Evolutionary conservation across 2,113 vertebrate species (phyloP), one percentile per base, ranked within the genome.

Genomic region (Atlantisia rogersi): DNA sequence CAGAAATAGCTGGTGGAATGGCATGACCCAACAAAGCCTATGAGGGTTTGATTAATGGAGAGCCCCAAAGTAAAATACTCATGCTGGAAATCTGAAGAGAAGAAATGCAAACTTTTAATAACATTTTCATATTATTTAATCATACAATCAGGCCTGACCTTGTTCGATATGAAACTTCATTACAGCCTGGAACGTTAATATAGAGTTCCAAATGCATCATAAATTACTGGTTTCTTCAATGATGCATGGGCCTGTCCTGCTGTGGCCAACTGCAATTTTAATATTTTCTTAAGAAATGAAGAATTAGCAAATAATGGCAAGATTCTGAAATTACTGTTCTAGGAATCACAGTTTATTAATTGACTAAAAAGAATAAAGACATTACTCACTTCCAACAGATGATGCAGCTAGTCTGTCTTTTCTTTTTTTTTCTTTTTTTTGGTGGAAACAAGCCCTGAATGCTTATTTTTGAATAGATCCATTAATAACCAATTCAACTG

Each of bases 21-120:
- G 21, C 32, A 4, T 1, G 16, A 59, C 40, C 56, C 86, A 78
- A 3, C 48, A 82, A 35, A 90, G 32, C 65, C 69, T 14, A 10
- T 10, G 62, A 20, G 78, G 50, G 53, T 86, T 95, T 95, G 92
- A 92, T 95, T 93, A 96, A 93, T 82, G 77, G 81, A 79, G 74
- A 28, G 59, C 50, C 88, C 85, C 91, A 88, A 83, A 93, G 69
- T 88, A 32, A 86, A 93, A 91, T 2, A 64, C 75, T 63, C 82
- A 12, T 60, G 74, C 31, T 82, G 91, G 86, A 96, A 95, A 95
- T 86, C 83, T 88, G 88, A 32, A 86, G 88, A 80, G 96, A 90
- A 92, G 96, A 90, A 92, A 95, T 56, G 77, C 81, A 94, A 75
- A 96, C 58, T 92, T 97, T 96, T 95, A 96, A 95, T 96, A 96